Evolutionary conservation across 2,113 vertebrate genomes (phyloP), one percentile per base, ranked within the genome.

Genomic region (Mirza zaza): DNA sequence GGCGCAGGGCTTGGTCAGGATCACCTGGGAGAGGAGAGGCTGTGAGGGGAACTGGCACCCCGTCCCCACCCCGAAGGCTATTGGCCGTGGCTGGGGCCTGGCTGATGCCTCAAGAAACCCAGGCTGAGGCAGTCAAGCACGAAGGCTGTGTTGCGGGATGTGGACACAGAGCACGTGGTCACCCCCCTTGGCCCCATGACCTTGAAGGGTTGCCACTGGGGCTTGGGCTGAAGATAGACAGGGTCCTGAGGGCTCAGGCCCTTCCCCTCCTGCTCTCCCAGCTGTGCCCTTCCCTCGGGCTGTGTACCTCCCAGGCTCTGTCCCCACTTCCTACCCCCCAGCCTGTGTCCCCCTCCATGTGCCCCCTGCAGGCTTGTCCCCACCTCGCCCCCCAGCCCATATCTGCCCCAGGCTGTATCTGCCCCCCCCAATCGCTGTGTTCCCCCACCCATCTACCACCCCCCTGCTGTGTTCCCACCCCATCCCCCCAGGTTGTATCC

Each of bases 11-110:
- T 95, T 97, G 76, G 75, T 96, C 79, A 94, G 1, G 0, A 11
- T 97, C 79, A 98, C 89, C 97, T 97, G 96, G 45, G 32, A 75
- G n/a, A 80, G 55, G 6, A 77, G 14, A 5, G 36, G 34, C 21
- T 3, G 2, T 95, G 68, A 96, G 93, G 59, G 52, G 50, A 23
- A 8, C 57, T 1, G 0, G 59, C 36, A 7, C 1, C 25, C 45
- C 1, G 25, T 11, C 67, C 6, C 0, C 23, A 1, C 11, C 29
- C 23, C 0, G 1, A 68, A 75, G 14, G 59, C 29, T 21, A 21
- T 27, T 21, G 50, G 13, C 79, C 21, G 20, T 59, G 12, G 14
- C 18, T 20, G 48, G 59, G 79, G 34, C 29, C 25, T 17, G 42
- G 29, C 34, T 13, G 2, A 80, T 57, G 27, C 14, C 12, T 55